These are phyloP conservation scores for Melospiza melodia DNA, from an alignment of 2,113 vertebrate genomes.

Conservation along the genomic window DNA sequence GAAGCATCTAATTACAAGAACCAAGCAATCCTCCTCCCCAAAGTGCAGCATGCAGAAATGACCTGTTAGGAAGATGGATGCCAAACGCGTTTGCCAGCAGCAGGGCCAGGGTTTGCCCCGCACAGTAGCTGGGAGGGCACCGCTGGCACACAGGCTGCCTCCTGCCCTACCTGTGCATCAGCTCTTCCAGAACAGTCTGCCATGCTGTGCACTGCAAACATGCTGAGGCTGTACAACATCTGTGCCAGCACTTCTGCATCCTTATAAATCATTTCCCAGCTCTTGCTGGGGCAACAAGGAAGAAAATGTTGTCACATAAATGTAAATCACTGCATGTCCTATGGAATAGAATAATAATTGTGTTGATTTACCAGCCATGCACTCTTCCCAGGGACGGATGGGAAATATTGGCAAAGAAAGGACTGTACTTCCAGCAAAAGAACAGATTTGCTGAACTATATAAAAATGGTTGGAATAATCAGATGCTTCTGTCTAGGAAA, in stretches of 20 bases:
- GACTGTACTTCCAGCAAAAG: not conserved
- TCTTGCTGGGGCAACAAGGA: conserved; percentile 70
- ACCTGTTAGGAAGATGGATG: conserved; percentile 53
- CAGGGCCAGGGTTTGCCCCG: not conserved
- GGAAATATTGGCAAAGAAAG: not conserved
- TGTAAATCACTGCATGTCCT: conserved; percentile 68
- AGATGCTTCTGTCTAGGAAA: not conserved
- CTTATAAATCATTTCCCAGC: conserved; percentile 71
- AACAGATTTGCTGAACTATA: conserved; percentile 29
- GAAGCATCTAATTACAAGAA: conserved; percentile 64
- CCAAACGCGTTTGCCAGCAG: conserved; percentile 8
- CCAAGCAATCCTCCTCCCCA: not conserved
- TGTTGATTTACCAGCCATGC: conserved; percentile 66
- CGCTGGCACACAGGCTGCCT: not conserved
- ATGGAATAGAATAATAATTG: conserved; percentile 72
- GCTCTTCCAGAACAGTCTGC: not conserved
- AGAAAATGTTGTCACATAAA: conserved; percentile 65
- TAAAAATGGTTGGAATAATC: conserved; percentile 23
- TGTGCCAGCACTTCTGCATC: conserved; percentile 62
- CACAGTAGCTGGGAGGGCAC: not conserved
- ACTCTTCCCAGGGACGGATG: not conserved
- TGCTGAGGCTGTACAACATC: conserved; percentile 57
- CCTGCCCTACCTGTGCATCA: not conserved
- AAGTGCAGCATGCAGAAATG: conserved; percentile 13
- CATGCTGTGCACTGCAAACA: conserved; percentile 34